Base-by-base conservation (phyloP, 2,888 invertebrate genomes). In the Harpalus rufipes region DNA sequence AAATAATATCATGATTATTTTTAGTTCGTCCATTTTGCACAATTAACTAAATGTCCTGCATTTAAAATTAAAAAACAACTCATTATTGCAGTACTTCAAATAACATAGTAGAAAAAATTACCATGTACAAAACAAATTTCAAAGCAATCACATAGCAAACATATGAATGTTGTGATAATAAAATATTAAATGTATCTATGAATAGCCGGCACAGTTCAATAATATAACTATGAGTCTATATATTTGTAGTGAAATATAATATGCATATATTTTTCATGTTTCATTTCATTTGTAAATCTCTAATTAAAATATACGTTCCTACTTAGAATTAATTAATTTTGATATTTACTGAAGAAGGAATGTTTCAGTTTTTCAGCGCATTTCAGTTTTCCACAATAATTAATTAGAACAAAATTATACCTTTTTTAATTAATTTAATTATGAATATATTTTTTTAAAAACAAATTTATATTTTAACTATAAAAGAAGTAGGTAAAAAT, bases 291-390 rank as follows among this genome's bases (percentile, higher is more conserved):
- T 51, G 12, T 51, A 51, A 51, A 51, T 51, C 8, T 51, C 10
- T 51, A 51, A 51, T 51, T 51, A 51, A 51, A 51, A 51, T 12
- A 51, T 51, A 12, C 44, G 44, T 4, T 51, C 1, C 0, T 12
- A 10, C 44, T 51, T 51, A 51, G 44, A 51, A 51, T 51, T 51
- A 51, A 51, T 51, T 51, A 51, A 51, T 51, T 51, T 51, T 51
- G 44, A 51, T 51, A 51, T 51, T 51, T 51, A 51, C 44, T 51
- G 44, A 51, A 12, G 44, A 51, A 51, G 44, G 6, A 51, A 51
- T 51, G 44, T 51, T 51, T 51, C 44, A 51, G 10, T 51, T 51
- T 51, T 51, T 51, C 32, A 51, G 2, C 10, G 0, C 44, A 12
- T 51, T 51, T 51, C 44, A 51, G 44, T 51, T 2, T 51, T 51